Evolutionary conservation across 2,797 vertebrate genomes (phyloP).

Genomic region (Odontamblyopus lacepedii): DNA sequence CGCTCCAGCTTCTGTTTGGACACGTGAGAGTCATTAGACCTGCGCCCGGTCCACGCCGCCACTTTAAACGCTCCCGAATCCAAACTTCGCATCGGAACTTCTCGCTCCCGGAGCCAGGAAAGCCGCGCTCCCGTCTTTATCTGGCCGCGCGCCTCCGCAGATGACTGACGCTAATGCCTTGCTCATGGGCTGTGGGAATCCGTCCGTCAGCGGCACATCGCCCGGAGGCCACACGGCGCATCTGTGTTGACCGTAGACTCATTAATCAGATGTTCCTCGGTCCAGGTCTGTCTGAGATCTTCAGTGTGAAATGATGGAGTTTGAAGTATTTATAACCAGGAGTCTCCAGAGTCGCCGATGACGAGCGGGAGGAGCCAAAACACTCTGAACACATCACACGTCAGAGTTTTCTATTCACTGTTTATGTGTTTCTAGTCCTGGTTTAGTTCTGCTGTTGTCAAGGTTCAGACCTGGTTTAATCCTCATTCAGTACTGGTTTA

Average conservation of each 20-base stretch:
- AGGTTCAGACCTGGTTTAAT: not conserved
- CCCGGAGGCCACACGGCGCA: slow-evolving; percentile 16
- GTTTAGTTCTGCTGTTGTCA: not conserved
- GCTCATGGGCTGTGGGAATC: slow-evolving; percentile 20
- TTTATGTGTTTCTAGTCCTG: not conserved
- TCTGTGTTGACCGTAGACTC: slow-evolving; percentile 27
- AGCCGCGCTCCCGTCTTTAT: slow-evolving; percentile 39
- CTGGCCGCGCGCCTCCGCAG: slow-evolving; percentile 39
- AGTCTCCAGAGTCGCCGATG: no score
- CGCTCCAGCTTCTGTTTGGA: slow-evolving; percentile 74
- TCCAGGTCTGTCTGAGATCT: not conserved
- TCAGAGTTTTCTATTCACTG: no score
- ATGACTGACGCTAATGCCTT: slow-evolving; percentile 50
- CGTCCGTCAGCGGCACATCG: slow-evolving; percentile 29
- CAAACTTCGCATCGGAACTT: slow-evolving; percentile 65
- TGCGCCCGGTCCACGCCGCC: slow-evolving; percentile 70
- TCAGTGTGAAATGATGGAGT: not conserved
- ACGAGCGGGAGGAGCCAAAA: no score
- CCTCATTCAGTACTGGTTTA: not conserved
- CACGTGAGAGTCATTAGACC: slow-evolving; percentile 79
- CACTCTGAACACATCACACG: no score
- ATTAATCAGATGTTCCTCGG: slow-evolving; percentile 9
- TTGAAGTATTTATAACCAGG: not conserved
- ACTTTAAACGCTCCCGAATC: slow-evolving; percentile 79
- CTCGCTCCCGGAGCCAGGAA: slow-evolving; percentile 37